These are phyloP conservation scores for Plutella xylostella DNA, from an alignment of 2,888 invertebrate genomes.

Conservation along the genomic window DNA sequence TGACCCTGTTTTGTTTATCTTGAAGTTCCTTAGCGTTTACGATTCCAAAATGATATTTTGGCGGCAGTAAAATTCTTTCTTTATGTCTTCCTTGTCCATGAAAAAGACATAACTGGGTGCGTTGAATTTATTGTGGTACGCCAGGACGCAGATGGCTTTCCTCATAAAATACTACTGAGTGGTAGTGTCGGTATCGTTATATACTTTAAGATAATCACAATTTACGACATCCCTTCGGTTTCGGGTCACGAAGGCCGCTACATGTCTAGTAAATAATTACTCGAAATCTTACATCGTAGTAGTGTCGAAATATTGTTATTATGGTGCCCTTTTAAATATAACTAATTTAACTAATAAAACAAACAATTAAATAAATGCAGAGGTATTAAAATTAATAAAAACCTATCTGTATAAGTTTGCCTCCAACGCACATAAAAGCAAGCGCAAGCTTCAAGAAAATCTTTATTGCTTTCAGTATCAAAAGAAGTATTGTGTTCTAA, in stretches of 20 bases:
- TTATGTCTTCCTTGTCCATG: constrained; percentile 54
- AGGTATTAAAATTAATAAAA: too few relatives aligned
- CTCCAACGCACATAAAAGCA: too few relatives aligned
- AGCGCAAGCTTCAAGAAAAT: too few relatives aligned
- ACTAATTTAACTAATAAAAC: too few relatives aligned
- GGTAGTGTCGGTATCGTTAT: constrained; percentile 53
- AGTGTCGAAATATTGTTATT: too few relatives aligned
- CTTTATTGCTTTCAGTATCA: too few relatives aligned
- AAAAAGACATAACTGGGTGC: constrained; percentile 62
- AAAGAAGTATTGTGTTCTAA: too few relatives aligned
- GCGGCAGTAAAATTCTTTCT: constrained; percentile 51
- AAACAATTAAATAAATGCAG: too few relatives aligned
- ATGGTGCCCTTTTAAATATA: too few relatives aligned
- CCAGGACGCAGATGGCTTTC: constrained; percentile 63
- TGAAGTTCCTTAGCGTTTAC: constrained; percentile 10
- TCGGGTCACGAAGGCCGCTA: too few relatives aligned
- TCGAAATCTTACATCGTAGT: too few relatives aligned
- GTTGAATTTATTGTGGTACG: constrained; percentile 62
- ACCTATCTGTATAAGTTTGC: too few relatives aligned
- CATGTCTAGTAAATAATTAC: constrained; percentile 56
- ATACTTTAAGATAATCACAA: constrained; percentile 68
- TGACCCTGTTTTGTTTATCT: constrained; percentile 8
- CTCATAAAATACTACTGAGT: constrained; percentile 63
- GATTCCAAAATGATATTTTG: constrained; percentile 39
- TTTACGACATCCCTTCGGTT: constrained; percentile 54